Evolutionary conservation across 2,113 vertebrate genomes (phyloP).

Genomic region (Chaetodon trifascialis): DNA sequence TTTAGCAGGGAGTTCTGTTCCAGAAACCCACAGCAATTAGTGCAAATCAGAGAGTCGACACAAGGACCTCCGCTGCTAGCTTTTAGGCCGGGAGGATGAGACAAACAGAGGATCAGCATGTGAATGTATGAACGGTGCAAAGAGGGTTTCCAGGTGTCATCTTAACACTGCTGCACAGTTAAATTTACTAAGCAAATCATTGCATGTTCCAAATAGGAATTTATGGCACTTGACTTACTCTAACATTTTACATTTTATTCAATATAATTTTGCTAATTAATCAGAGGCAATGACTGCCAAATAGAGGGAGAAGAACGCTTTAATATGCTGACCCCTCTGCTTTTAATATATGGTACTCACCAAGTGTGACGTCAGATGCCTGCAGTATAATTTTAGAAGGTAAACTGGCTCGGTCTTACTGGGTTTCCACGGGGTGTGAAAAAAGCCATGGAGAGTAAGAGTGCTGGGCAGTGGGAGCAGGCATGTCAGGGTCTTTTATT

Average conservation of each 20-base stretch:
- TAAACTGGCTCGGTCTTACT: not conserved
- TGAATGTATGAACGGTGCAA: not conserved
- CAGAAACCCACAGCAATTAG: not conserved
- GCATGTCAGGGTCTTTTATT: constrained; percentile 30
- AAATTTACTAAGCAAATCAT: not conserved
- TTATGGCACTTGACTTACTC: not conserved
- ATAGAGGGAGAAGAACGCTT: not conserved
- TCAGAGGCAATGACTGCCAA: not conserved
- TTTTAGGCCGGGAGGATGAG: not conserved
- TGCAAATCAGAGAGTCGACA: not conserved
- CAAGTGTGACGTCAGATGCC: not conserved
- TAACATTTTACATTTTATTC: not conserved
- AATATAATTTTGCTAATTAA: not conserved
- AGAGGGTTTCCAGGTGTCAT: not conserved
- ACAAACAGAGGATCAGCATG: not conserved
- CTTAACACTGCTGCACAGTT: not conserved
- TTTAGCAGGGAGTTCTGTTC: not conserved
- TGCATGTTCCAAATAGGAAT: not conserved
- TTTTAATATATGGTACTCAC: not conserved
- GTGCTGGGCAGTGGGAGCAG: not conserved
- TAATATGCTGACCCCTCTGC: not conserved
- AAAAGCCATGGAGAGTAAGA: not conserved
- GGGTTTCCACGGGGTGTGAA: not conserved
- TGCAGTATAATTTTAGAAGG: not conserved
- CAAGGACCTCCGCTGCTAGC: not conserved